phyloP scores from a whole-genome alignment of 2,797 vertebrate genomes.

The Acanthurus lineatus region DNA sequence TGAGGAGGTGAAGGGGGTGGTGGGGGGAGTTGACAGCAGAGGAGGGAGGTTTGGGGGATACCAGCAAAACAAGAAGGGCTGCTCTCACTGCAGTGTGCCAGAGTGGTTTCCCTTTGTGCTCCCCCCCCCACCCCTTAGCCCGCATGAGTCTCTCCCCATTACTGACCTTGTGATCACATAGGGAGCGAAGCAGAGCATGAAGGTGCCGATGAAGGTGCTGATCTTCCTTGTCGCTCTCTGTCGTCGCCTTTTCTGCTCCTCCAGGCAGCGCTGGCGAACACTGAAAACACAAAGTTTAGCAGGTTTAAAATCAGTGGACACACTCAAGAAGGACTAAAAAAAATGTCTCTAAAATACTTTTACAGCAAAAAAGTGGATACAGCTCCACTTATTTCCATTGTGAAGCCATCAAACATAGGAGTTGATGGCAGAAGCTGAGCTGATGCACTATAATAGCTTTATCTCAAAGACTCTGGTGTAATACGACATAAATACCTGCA shows the following conservation, averaged over 20 bases:
- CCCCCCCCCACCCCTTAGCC: too few relatives aligned
- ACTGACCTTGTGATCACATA: constrained; percentile 96
- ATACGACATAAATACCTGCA: not conserved
- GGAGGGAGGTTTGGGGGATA: constrained; percentile 38
- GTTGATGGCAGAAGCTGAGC: not conserved
- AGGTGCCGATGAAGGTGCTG: constrained; percentile 97
- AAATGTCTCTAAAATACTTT: not conserved
- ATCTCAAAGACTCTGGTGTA: not conserved
- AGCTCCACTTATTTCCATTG: not conserved
- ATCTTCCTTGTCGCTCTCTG: constrained; percentile 96
- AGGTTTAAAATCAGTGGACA: not conserved
- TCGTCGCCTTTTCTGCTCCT: constrained; percentile 92
- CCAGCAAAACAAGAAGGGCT: constrained; percentile 45
- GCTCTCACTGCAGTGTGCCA: constrained; percentile 26
- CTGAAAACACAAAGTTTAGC: constrained; percentile 71
- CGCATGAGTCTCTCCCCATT: not conserved
- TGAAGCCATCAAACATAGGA: not conserved
- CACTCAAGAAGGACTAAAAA: constrained; percentile 4
- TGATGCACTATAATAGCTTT: constrained; percentile 18
- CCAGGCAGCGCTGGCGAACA: constrained; percentile 94
- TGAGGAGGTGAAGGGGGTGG: not conserved
- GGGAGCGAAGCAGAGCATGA: constrained; percentile 95
- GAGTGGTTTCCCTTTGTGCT: not conserved
- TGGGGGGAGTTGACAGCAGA: not conserved
- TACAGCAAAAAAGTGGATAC: not conserved